Evolutionary conservation across 2,113 vertebrate species (phyloP), one percentile per base, ranked within the genome.

Genomic region (Paraplagusia blochii): DNA sequence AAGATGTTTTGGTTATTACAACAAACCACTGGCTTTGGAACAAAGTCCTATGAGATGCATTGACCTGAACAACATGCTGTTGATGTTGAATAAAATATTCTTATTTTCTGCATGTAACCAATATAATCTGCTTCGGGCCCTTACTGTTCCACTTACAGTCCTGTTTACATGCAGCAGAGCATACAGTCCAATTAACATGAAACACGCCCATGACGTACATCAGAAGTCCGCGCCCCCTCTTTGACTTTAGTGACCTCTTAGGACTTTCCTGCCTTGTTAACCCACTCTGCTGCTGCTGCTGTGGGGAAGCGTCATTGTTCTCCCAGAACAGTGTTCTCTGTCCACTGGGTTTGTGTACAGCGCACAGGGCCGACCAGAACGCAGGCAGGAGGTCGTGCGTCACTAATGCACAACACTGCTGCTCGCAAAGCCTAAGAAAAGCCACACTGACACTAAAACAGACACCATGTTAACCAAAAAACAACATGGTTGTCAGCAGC

Each of bases 1-100:
- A 55, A 42, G 44, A 47, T 47, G 17, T 45, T 44, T 46, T 7
- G 29, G 50, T 39, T 50, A 51, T 51, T n/a, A 18, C 6, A 46
- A 46, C 9, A 14, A 50, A 14, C 8, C 13, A 19, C 13, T 33
- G 47, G 22, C 47, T 13, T 33, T 14, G 48, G 9, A 57, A 39
- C 50, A 38, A 14, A 56, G 34, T 51, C 48, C 3, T n/a, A 50
- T 9, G 13, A 50, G 29, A 22, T 10, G 1, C 47, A 33, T 13
- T 15, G 47, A 33, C 47, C 15, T 33, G 13, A 34, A 3, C 34
- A n/a, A 50, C 29, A 8, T 15, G 13, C 47, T 34, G 14, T 34
- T n/a, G 12, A 50, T 34, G 12, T 50, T 15, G 13, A 15, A n/a
- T 34, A 13, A 15, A 14, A 15, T 12, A 50, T 15, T 13, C 22